Conservation (phyloP, 2,113 vertebrate species). For the Calypte anna region DNA sequence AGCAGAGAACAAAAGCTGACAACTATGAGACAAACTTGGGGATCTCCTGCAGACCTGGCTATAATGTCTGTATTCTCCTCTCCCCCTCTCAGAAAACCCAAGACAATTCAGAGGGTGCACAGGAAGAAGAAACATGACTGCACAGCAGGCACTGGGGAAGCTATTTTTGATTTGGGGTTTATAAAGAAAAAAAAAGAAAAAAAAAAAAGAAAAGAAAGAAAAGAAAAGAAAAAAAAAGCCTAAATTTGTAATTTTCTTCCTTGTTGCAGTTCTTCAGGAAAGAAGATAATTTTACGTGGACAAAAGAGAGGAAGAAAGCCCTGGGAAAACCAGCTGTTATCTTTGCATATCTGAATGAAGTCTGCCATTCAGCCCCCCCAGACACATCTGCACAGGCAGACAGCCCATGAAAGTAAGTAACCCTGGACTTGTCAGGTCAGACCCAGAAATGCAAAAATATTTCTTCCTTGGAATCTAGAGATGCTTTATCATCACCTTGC, state of each 20-base stretch:
- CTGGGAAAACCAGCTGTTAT: constrained; percentile 2
- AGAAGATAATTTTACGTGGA: background rate
- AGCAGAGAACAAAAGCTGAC: background rate
- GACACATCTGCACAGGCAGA: background rate
- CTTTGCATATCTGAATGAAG: background rate
- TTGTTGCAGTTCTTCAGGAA: background rate
- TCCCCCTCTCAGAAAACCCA: background rate
- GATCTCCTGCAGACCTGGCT: background rate
- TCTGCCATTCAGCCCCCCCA: background rate
- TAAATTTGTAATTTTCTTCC: constrained; percentile 26
- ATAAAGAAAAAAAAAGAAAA: background rate
- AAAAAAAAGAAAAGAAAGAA: background rate
- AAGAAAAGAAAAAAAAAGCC: background rate
- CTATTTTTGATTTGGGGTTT: background rate
- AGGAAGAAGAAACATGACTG: background rate
- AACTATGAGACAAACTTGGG: background rate
- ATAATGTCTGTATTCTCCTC: background rate
- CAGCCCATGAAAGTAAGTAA: background rate
- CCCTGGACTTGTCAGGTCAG: background rate
- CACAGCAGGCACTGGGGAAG: background rate
- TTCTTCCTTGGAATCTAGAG: background rate
- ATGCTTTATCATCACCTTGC: background rate
- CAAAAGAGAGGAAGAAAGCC: constrained; percentile 22
- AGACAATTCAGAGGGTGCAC: background rate
- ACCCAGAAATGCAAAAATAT: background rate